Percentiles rank a stretch among this genome's conserved stretches.
These are phyloP conservation scores for Drosophila falleni DNA, from an alignment of 2,888 invertebrate species.

Conservation along the genomic window DNA sequence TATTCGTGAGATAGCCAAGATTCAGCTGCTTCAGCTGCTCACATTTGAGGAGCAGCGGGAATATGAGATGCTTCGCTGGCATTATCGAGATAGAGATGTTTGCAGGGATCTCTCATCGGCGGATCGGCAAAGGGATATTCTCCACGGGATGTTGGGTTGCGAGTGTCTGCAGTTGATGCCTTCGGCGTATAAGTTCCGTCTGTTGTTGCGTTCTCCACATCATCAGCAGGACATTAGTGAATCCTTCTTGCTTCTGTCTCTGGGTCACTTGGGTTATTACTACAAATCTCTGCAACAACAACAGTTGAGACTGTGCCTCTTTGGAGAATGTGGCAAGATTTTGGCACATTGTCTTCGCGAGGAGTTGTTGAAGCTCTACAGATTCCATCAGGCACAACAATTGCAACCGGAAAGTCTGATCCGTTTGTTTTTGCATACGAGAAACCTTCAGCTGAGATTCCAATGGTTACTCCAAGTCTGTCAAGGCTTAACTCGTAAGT, in stretches of 20 bases:
- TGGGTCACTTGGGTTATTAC: constrained; percentile 51
- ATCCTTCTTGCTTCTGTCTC: constrained; percentile 50
- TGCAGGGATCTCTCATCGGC: not conserved
- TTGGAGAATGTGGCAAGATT: constrained; percentile 30
- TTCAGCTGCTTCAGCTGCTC: constrained; percentile 34
- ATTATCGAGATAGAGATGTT: constrained; percentile 11
- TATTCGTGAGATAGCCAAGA: constrained; percentile 6
- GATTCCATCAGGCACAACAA: constrained; percentile 12
- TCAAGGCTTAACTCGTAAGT: not conserved
- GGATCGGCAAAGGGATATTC: constrained; percentile 29
- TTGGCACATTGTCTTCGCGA: constrained; percentile 21
- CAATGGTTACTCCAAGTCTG: constrained; percentile 41
- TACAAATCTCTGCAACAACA: constrained; percentile 39
- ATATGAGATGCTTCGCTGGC: constrained; percentile 34
- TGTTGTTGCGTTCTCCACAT: constrained; percentile 54
- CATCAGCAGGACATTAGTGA: constrained; percentile 51
- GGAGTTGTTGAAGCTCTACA: constrained; percentile 23
- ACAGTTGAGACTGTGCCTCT: constrained; percentile 4
- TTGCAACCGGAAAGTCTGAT: constrained; percentile 11
- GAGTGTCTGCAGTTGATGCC: constrained; percentile 45
- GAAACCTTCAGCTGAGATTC: constrained; percentile 10
- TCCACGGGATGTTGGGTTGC: constrained; percentile 47
- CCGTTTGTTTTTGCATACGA: constrained; percentile 21
- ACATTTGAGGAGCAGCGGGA: constrained; percentile 18
- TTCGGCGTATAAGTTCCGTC: constrained; percentile 18